Percentiles rank a stretch among this genome's conserved stretches.
phyloP scores from a whole-genome alignment of 2,113 vertebrate species.

The Pachyramphus minor region DNA sequence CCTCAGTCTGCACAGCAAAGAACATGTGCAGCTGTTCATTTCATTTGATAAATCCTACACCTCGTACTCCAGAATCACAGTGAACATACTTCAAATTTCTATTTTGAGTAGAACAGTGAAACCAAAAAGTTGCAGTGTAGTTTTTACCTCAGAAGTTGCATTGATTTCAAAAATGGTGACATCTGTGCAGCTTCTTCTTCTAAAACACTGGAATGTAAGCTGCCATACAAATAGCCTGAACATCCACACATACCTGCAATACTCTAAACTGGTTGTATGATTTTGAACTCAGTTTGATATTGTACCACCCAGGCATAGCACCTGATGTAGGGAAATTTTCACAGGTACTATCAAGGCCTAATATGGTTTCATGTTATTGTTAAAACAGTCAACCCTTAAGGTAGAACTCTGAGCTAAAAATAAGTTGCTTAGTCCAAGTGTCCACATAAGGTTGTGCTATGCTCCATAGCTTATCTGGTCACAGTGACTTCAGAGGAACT shows the following conservation, averaged over 20 bases:
- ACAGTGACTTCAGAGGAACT: conserved; percentile 24
- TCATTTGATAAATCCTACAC: conserved; percentile 30
- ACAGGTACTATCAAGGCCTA: background rate
- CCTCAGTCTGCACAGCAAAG: background rate
- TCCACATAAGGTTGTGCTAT: conserved; percentile 54
- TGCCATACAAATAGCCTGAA: background rate
- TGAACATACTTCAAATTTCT: background rate
- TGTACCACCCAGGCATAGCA: background rate
- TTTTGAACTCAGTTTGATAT: background rate
- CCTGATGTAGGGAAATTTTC: background rate
- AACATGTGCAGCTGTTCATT: conserved; percentile 31
- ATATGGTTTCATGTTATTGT: background rate
- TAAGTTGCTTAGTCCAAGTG: background rate
- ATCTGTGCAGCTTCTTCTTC: background rate
- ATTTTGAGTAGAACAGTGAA: background rate
- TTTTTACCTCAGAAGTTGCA: background rate
- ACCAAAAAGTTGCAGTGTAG: background rate
- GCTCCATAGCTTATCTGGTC: conserved; percentile 46
- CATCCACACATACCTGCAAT: background rate
- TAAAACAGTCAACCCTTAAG: background rate
- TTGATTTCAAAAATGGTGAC: background rate
- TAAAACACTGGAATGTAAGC: background rate
- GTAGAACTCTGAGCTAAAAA: conserved; percentile 57
- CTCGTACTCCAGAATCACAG: conserved; percentile 26
- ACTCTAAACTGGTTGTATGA: background rate